These are phyloP conservation scores for Plodia interpunctella DNA, from an alignment of 1,140 invertebrate genomes.

Conservation along the genomic window DNA sequence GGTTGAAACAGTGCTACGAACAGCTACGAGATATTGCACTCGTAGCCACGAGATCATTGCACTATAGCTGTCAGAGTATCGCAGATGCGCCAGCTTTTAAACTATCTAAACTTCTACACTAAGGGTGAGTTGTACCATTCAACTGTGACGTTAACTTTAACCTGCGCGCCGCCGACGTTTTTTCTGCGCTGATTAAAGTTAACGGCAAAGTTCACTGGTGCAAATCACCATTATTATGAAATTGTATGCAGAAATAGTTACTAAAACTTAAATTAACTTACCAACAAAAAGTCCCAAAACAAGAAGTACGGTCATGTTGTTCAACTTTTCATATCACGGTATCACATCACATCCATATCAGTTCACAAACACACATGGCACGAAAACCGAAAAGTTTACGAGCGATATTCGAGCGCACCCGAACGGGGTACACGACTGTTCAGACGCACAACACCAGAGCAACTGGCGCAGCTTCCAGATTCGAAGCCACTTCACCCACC, in stretches of 20 bases:
- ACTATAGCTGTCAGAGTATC: no score
- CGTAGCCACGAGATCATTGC: no score
- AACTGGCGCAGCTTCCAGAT: slow-evolving; percentile 47
- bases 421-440: slow-evolving; percentile 16
- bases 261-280: slow-evolving; percentile 29
- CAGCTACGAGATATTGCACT: no score
- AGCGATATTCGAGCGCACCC: background rate
- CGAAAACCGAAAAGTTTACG: slow-evolving; percentile 11
- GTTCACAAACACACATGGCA: slow-evolving; percentile 18
- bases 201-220: no score
- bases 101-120: background rate
- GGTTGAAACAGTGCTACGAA: no score
- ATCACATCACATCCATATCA: slow-evolving; percentile 32
- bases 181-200: no score
- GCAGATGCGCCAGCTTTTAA: no score
- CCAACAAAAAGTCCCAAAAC: slow-evolving; percentile 67
- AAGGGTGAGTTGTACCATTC: no score
- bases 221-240: background rate
- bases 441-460: background rate
- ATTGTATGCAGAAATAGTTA: background rate
- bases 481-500: slow-evolving; percentile 22
- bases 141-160: no score
- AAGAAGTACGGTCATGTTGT: slow-evolving; percentile 60
- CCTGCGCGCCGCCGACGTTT: no score
- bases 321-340: slow-evolving; percentile 35